Base-by-base conservation (phyloP, 1,140 invertebrate genomes). In the Calycopis cecrops region DNA sequence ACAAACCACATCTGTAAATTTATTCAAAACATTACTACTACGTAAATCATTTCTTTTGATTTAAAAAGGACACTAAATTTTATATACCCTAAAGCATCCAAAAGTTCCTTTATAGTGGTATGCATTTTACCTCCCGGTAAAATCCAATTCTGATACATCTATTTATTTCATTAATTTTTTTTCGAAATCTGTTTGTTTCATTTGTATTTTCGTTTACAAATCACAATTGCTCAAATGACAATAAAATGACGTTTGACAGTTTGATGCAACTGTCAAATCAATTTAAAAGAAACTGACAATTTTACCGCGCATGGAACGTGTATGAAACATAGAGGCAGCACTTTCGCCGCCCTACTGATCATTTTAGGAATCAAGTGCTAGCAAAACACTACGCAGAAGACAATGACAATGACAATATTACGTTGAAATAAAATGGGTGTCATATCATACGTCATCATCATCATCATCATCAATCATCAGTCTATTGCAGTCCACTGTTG, bases 1-100 rank as follows among this genome's bases (percentile, higher is more conserved):
- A 84, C 67, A 88, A 81, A 73, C 71, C 85, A 73, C 86, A 83
- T 67, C 87, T 88, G 69, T 52, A 83, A 85, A 67, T 71, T 65
- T 58, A 37, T 16, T 16, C 16, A 44, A 44, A 28, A 28, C 21
- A 28, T 28, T 28, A 6, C 2, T 3, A 6, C 21, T 28, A 28
- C 21, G 2, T 28, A 28, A 6, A 28, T 28, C 2, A 28, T 28
- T 2, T n/a, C n/a, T n/a, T 16, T 18, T 16, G 9, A 42, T 16
- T 16, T 16, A 42, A 28, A 28, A 42, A 63, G 60, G 60, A 53
- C 57, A 54, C 9, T 52, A 44, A 55, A 55, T 61, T 51, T 50
- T 40, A 55, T 21, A 48, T 74, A 88, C 87, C 87, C 85, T 58
- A 88, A 71, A 37, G 83, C 79, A 47, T 88, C 85, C 28, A 88